Evolutionary conservation across 2,797 vertebrate genomes (phyloP), one percentile per base, ranked within the genome.

Genomic region (Halcyon chelicuti): DNA sequence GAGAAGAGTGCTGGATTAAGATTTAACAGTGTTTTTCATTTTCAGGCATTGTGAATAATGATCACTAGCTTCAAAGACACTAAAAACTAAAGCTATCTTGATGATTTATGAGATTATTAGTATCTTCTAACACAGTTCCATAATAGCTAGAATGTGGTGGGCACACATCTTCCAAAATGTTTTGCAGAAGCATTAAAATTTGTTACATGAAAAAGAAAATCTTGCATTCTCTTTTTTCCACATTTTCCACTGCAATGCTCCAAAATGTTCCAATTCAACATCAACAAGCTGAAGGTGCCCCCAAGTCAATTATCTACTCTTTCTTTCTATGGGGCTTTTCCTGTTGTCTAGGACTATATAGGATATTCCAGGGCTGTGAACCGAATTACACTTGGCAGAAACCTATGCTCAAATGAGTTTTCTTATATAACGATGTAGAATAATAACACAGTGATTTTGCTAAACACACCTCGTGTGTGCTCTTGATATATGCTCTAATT

Each of bases 351-450:
- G 28, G 44, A 91, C 89, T 96, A 37, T 85, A 31, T 78, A 87
- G 42, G 33, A 88, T 89, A 90, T 87, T 78, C 61, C 68, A 94
- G 18, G 42, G 22, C 39, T 72, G 31, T 52, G 65, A 82, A 54
- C 58, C 91, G 95, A 77, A 89, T 83, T 77, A 92, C 31, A 73
- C 68, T 90, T 94, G 55, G 46, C 76, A 92, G 63, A 76, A 63
- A 72, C 25, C 8, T 93, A 31, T 88, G 12, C 47, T 87, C 61
- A 86, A 86, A 4, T 33, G 23, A 73, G 26, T 81, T 93, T 96
- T 58, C 51, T 42, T 8, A 17, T 86, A 14, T 77, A 92, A 87
- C 37, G 52, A 80, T 20, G 84, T 33, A 93, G 66, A 65, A 77
- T 12, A 65, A 77, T 10, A 96, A 47, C 29, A 79, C 6, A 76